Evolutionary conservation across 2,888 invertebrate genomes (phyloP).

Genomic region (Yponomeuta malinellus): DNA sequence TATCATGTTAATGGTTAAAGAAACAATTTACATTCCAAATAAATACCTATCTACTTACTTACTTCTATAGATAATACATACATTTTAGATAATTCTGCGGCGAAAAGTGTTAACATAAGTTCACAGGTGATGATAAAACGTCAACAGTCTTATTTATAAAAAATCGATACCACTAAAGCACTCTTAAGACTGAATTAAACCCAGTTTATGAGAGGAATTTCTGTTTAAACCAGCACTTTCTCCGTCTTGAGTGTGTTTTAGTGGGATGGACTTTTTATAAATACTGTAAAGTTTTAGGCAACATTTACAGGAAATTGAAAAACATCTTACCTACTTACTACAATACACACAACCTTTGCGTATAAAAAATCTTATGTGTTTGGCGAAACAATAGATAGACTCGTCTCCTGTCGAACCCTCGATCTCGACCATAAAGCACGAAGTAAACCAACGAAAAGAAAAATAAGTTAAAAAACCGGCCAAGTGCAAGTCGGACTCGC

Average conservation of each 20-base stretch:
- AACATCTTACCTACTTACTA: neutral
- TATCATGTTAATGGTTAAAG: conserved; percentile 7
- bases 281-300: neutral
- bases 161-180: no score
- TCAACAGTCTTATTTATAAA: no score
- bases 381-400: conserved; percentile 68
- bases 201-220: no score
- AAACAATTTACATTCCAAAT: conserved; percentile 7
- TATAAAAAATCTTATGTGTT: conserved; percentile 51
- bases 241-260: no score
- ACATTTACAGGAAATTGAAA: neutral
- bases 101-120: neutral
- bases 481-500: no score
- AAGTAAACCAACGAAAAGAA: conserved; percentile 73
- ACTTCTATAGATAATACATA: neutral
- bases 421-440: conserved; percentile 70
- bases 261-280: neutral
- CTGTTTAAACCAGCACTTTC: no score
- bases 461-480: conserved; percentile 19
- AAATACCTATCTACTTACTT: neutral
- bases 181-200: no score
- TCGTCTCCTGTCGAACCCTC: conserved; percentile 61
- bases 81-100: neutral
- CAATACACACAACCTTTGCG: neutral
- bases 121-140: neutral